Base-by-base conservation (phyloP, 2,888 invertebrate genomes). In the Drosophila limbata region DNA sequence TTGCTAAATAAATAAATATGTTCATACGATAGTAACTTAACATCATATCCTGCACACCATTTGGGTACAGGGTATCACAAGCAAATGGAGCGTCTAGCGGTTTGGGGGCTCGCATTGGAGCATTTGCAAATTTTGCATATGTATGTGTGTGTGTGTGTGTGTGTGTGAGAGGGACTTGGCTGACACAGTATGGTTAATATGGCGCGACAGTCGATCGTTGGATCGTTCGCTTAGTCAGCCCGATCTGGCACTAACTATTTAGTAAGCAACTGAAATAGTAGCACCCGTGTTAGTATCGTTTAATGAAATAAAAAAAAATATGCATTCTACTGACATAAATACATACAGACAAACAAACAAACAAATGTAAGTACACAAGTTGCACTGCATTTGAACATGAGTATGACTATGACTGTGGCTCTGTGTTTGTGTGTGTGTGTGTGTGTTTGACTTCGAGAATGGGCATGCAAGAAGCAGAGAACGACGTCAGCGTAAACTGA, bases 231-330 rank as follows among this genome's bases (percentile, higher is more conserved):
- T 85, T 88, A 85, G 89, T 85, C 89, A 87, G 89, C 80, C 85
- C 68, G 82, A 73, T 84, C 53, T 64, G 79, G 65, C 84, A 82
- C 79, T 89, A 85, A 87, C 85, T 87, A 82, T 87, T 89, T 89
- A 85, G 89, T 89, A 89, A 84, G 85, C 88, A 89, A 84, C 82
- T 85, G 84, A 89, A 85, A 89, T 88, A 89, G 88, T 89, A 85
- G 89, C 85, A 85, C 89, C 85, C 86, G 85, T 82, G 85, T 85
- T 85, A 89, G 84, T 84, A 84, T 72, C 85, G 62, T 64, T 79
- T 81, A 82, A 89, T 75, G 89, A 81, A 84, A 87, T 69, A 78
- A 52, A 74, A 56, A 65, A 62, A 75, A 13, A 15, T 15, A 25
- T 19, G 48, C 17, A 40, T 51, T 60, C 60, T 40, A 60, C 56